Conservation (phyloP, 2,888 invertebrate genomes). For the Pediacus dermestoides region DNA sequence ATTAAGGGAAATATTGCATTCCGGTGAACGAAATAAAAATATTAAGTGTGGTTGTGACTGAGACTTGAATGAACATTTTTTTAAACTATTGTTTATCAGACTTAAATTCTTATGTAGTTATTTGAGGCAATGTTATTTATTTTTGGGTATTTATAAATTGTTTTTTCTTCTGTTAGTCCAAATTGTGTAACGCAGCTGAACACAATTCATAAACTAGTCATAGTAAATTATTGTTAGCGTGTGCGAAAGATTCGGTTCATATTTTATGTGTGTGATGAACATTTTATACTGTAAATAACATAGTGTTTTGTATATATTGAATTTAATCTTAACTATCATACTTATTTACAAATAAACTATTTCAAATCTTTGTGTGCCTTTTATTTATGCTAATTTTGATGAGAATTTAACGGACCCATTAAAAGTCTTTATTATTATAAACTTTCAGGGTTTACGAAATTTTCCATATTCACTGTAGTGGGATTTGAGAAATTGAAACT, state of each 20-base stretch:
- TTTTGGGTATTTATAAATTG: constrained; percentile 12
- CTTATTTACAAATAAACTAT: constrained; percentile 48
- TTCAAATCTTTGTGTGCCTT: constrained; percentile 36
- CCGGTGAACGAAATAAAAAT: constrained; percentile 23
- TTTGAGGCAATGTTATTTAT: no score
- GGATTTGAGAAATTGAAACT: no score
- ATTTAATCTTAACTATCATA: constrained; percentile 47
- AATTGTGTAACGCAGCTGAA: constrained; percentile 34
- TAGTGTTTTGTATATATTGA: constrained; percentile 51
- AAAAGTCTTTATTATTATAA: no score
- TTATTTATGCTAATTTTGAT: no score
- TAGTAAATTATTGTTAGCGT: constrained; percentile 38
- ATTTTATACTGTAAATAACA: constrained; percentile 49
- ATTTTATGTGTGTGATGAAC: constrained; percentile 39
- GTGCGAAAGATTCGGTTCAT: constrained; percentile 37
- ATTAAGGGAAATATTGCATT: constrained; percentile 37
- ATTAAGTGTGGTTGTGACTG: constrained; percentile 32
- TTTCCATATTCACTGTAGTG: no score
- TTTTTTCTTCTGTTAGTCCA: constrained; percentile 18
- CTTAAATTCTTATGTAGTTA: constrained; percentile 11
- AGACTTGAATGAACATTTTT: constrained; percentile 20
- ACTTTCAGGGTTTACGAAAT: no score
- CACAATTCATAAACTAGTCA: constrained; percentile 48
- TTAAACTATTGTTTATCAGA: constrained; percentile 15
- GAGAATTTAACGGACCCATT: no score